Base-by-base conservation (phyloP, 2,797 vertebrate species). In the Etheostoma nigrum region DNA sequence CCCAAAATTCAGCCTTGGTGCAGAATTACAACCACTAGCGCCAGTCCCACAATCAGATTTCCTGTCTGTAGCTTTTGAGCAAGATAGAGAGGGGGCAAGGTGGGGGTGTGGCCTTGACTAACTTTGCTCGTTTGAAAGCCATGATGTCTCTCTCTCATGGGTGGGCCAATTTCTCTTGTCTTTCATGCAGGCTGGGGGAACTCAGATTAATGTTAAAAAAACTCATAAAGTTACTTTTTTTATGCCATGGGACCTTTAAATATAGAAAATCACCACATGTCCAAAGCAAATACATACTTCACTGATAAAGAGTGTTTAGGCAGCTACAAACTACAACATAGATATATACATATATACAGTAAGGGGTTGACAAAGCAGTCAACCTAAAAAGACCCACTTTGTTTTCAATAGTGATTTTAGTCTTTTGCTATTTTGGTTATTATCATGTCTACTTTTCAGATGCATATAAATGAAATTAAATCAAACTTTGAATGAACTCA, bases 401-500 rank as follows among this genome's bases (percentile, higher is more conserved):
- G 23, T 21, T 44, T 49, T 23, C 0, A 57, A 5, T 1, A 36
- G 7, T n/a, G 40, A 74, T 6, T 44, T 44, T 30, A 13, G 25
- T n/a, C 1, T 27, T 57, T 44, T 23, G n/a, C 9, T 18, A n/a
- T 36, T 59, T 23, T 23, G 19, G 36, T 11, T 40, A 57, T 62
- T 45, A 36, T 67, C 42, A 54, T 47, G 36, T 23, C 25, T 54
- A 19, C 18, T 55, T 74, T 52, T 59, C 9, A 60, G 59, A 73
- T 6, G 14, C 14, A 36, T 40, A 30, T 5, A 48, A 66, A 54
- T 68, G 6, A 47, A 76, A 58, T 66, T 5, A 70, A 67, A 45
- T 64, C 36, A 72, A 74, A 81, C 73, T 75, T 25, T 61, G 27
- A 57, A 67, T 67, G 76, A 81, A 75, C 55, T 68, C 42, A 48